These are phyloP conservation scores for Macrostomum lignano DNA, from an alignment of 1,140 invertebrate species.

Conservation along the genomic window DNA sequence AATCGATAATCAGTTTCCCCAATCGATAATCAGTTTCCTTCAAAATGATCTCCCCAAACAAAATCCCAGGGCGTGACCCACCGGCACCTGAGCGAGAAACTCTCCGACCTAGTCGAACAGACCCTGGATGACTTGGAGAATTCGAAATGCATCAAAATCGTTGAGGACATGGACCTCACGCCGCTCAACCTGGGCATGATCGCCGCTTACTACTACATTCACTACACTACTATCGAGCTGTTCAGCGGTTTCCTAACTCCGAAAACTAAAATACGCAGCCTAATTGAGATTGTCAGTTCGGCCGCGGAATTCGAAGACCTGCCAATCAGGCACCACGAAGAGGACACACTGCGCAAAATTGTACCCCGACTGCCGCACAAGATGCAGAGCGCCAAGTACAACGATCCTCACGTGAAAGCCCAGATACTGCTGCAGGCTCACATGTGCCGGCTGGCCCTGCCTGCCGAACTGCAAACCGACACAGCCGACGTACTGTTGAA, in stretches of 20 bases:
- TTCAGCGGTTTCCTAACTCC: conserved; percentile 81
- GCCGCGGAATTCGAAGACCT: conserved; percentile 84
- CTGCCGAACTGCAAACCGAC: conserved; percentile 80
- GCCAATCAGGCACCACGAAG: conserved; percentile 74
- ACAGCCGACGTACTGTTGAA: conserved; percentile 64
- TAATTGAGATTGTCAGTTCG: conserved; percentile 86
- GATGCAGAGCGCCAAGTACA: conserved; percentile 42
- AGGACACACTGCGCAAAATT: conserved; percentile 50
- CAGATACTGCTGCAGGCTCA: conserved; percentile 82
- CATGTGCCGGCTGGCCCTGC: conserved; percentile 62
- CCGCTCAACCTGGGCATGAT: conserved; percentile 97
- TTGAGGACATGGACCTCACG: conserved; percentile 83
- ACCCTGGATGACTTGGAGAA: conserved; percentile 79
- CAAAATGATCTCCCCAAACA: no score
- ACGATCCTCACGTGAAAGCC: conserved; percentile 85
- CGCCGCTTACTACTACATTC: conserved; percentile 97
- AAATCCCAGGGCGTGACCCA: conserved; percentile 80
- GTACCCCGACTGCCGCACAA: conserved; percentile 49
- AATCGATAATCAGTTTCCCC: no score
- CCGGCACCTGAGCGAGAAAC: conserved; percentile 78
- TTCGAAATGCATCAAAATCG: conserved; percentile 77
- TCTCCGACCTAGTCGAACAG: conserved; percentile 86
- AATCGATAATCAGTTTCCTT: no score
- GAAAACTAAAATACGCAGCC: conserved; percentile 81
- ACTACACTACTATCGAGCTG: conserved; percentile 92